A percentile compares a stretch with the other conserved stretches of the same genome.
These are phyloP conservation scores for Ctenodactylus gundi DNA, from an alignment of 2,113 vertebrate genomes.

Conservation along the genomic window DNA sequence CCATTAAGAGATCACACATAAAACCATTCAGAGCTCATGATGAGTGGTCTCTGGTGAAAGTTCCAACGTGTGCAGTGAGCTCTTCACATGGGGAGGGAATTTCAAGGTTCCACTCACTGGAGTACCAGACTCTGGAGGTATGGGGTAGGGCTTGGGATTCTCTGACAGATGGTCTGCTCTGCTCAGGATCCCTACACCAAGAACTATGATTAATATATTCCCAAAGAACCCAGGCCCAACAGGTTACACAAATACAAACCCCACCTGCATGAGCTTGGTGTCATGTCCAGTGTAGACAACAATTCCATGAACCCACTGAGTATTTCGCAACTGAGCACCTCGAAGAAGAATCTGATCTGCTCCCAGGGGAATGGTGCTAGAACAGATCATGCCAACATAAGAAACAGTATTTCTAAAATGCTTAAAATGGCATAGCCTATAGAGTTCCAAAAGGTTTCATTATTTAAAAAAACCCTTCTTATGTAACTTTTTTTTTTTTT, in stretches of 20 bases:
- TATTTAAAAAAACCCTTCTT: not conserved
- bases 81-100: not conserved
- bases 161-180: not conserved
- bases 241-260: conserved; percentile 37
- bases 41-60: not conserved
- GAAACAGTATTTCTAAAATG: not conserved
- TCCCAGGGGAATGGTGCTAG: conserved; percentile 92
- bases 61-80: not conserved
- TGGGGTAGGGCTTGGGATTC: not conserved
- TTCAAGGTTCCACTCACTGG: not conserved
- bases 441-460: not conserved
- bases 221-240: not conserved
- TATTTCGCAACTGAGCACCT: conserved; percentile 97
- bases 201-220: not conserved
- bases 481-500: conserved; percentile 6
- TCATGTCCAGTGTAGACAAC: conserved; percentile 99
- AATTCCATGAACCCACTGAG: conserved; percentile 97
- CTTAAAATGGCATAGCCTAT: not conserved
- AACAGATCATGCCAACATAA: conserved; percentile 24
- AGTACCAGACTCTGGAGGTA: not conserved
- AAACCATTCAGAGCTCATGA: not conserved
- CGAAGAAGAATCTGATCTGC: conserved; percentile 97
- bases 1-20: not conserved
- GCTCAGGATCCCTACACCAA: not conserved
- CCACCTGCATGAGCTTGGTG: conserved; percentile 99